A percentile compares a stretch with the other conserved stretches of the same genome.
phyloP scores from a whole-genome alignment of 2,113 vertebrate genomes.

The Marmota monax region DNA sequence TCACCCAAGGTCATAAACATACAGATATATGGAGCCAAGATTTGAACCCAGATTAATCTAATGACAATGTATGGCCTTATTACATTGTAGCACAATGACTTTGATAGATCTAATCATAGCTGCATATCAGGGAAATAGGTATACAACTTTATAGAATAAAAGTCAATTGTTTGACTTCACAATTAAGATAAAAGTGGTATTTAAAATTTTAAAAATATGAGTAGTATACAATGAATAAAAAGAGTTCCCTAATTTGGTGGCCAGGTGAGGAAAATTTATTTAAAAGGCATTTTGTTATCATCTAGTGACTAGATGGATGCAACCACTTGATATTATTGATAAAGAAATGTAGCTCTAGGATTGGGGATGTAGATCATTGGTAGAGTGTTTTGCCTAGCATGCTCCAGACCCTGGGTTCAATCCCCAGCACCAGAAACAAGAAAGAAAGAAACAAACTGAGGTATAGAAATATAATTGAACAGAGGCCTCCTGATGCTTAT shows the following conservation, averaged over 20 bases:
- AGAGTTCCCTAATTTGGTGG: neutral
- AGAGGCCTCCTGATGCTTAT: neutral
- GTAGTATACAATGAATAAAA: neutral
- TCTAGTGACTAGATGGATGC: neutral
- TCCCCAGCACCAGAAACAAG: too few relatives aligned
- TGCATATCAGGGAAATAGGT: neutral
- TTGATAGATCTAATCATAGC: neutral
- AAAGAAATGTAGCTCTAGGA: neutral
- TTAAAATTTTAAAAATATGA: slow-evolving; percentile 30
- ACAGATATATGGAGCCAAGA: neutral
- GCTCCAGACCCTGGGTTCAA: too few relatives aligned
- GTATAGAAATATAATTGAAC: neutral
- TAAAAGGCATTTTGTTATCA: neutral
- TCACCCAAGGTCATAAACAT: neutral
- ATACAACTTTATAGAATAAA: neutral
- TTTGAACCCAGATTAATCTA: neutral
- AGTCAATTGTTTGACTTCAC: neutral
- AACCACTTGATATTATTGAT: slow-evolving; percentile 32
- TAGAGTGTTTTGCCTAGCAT: too few relatives aligned
- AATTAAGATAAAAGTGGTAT: neutral
- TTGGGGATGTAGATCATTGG: too few relatives aligned
- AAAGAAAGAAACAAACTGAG: neutral
- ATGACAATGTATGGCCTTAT: neutral
- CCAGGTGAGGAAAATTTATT: neutral
- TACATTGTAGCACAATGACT: neutral